A percentile compares a stretch with the other conserved stretches of the same genome.
phyloP scores from a whole-genome alignment of 2,797 vertebrate genomes.

The Psittacula echo region DNA sequence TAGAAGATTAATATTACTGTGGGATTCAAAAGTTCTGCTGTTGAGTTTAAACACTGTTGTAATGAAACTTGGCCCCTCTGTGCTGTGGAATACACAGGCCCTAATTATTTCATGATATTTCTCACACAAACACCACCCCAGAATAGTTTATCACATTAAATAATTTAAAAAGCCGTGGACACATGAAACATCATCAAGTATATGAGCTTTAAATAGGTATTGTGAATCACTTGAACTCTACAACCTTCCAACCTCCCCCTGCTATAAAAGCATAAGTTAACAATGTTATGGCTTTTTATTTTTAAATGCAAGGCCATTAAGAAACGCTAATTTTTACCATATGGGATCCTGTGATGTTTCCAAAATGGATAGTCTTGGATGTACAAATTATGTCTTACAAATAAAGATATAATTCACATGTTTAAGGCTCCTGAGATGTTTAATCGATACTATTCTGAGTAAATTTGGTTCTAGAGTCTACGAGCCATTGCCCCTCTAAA shows the following conservation, averaged over 20 bases:
- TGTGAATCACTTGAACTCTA: neutral
- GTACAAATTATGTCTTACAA: neutral
- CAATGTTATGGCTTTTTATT: neutral
- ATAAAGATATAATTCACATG: neutral
- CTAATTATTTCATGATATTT: constrained; percentile 20
- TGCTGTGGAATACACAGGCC: neutral
- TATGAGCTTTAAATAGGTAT: neutral
- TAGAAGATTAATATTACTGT: constrained; percentile 9
- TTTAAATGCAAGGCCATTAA: neutral
- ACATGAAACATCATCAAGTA: neutral
- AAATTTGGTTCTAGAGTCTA: constrained; percentile 2
- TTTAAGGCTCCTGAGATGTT: constrained; percentile 15
- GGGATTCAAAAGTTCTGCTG: neutral
- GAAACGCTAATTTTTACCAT: neutral
- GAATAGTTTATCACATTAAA: neutral
- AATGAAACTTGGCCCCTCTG: neutral
- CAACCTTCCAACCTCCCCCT: neutral
- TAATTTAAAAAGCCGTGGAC: neutral
- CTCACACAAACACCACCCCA: neutral
- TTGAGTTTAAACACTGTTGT: neutral
- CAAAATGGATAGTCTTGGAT: neutral
- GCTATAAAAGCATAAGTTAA: neutral
- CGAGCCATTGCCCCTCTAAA: constrained; percentile 26
- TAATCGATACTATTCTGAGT: constrained; percentile 21
- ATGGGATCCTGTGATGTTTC: neutral